These are phyloP conservation scores for Nycticebus coucang DNA, from an alignment of 2,113 vertebrate genomes.

Conservation along the genomic window DNA sequence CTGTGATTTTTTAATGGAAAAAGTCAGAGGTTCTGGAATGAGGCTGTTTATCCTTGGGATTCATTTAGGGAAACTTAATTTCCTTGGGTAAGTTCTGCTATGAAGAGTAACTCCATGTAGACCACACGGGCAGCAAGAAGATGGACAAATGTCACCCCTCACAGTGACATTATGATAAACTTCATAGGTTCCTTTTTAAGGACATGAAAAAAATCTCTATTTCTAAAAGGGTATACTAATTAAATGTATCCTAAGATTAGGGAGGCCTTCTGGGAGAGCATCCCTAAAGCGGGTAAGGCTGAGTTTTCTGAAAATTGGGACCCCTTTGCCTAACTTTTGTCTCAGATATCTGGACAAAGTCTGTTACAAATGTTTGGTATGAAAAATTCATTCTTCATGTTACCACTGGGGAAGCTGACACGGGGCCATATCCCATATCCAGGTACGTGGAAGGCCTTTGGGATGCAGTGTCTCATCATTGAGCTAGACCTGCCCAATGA, in stretches of 20 bases:
- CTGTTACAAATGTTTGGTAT: not conserved
- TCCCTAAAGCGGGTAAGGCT: not conserved
- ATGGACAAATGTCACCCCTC: not conserved
- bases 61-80: constrained; percentile 24
- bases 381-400: not conserved
- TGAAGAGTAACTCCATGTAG: not conserved
- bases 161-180: not conserved
- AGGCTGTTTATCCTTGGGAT: not conserved
- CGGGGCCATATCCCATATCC: not conserved
- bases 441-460: not conserved
- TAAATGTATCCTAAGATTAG: not conserved
- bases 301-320: constrained; percentile 5
- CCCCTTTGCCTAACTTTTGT: not conserved
- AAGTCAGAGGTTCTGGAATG: not conserved
- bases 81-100: not conserved
- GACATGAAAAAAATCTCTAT: not conserved
- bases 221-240: not conserved
- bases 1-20: constrained; percentile 1
- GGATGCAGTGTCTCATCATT: not conserved
- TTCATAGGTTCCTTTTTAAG: constrained; percentile 11
- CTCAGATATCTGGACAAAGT: not conserved
- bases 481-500: not conserved
- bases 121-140: not conserved
- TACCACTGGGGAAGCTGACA: not conserved
- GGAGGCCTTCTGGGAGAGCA: not conserved